Evolutionary conservation across 2,888 invertebrate species (phyloP), one percentile per base, ranked within the genome.

Genomic region (Tachina grossa): DNA sequence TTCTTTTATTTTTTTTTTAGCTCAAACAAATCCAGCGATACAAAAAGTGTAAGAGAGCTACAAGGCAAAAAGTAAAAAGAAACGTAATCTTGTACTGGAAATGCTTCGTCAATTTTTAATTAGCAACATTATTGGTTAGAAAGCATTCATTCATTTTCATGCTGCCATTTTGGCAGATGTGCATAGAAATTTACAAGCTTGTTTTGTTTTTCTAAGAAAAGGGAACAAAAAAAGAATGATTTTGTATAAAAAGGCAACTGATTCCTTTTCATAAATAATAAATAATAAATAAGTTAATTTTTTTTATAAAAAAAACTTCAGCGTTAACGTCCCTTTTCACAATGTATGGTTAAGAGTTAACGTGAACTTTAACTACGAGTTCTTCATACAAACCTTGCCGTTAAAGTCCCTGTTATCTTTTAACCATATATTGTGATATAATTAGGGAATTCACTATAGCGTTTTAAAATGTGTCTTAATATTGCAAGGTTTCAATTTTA

Each of bases 21-120:
- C 5, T 47, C 39, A 45, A 53, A 57, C 19, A 65, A 63, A 77
- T 57, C 69, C 65, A 43, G 19, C 9, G 8, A 53, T 39, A 16
- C 22, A 16, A 22, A 49, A 53, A 83, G 61, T 71, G 77, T 81
- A 45, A 14, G 5, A 16, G 41, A 53, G 13, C 57, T 39, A 39
- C 10, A 13, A 53, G 16, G 9, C 6, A 16, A 68, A 11, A 69
- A 14, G 16, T 22, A 68, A 14, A 53, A 43, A n/a, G 47, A 63
- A 49, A 53, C 31, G 55, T 87, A 87, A 85, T 85, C 83, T 83
- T 85, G 79, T 85, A 43, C 68, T 66, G 83, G 31, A 65, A 79
- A 87, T 80, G 88, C 86, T 84, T 83, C 87, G 86, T 88, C 87
- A 87, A 87, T 87, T 87, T 88, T 88, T 88, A 88, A 88, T 88